Percentiles rank a stretch among this genome's conserved stretches.
Evolutionary conservation across 2,888 invertebrate species (phyloP).

Genomic region (Scaptomyza tumidula): DNA sequence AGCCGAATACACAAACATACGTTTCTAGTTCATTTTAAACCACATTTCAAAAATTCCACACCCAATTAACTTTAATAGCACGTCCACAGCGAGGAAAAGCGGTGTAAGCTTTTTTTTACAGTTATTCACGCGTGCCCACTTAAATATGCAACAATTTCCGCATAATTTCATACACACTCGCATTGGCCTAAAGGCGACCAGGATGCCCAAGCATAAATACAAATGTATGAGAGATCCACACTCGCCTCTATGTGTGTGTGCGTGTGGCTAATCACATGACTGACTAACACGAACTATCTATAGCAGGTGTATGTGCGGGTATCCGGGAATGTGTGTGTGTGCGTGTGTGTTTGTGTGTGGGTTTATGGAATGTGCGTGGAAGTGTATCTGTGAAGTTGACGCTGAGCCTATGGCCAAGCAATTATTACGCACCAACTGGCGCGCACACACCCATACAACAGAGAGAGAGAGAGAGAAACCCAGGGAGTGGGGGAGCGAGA

Average conservation of each 20-base stretch:
- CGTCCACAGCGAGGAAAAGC: conserved; percentile 13
- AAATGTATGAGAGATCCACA: conserved; percentile 10
- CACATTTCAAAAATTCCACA: not conserved
- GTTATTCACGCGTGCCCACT: conserved; percentile 69
- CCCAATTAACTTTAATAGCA: conserved; percentile 23
- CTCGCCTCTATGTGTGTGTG: conserved; percentile 31
- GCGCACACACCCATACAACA: conserved; percentile 26
- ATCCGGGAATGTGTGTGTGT: conserved; percentile 1
- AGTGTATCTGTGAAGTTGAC: conserved; percentile 42
- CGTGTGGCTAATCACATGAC: conserved; percentile 71
- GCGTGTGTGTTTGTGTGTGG: conserved; percentile 22
- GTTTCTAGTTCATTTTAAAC: conserved; percentile 1
- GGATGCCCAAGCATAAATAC: conserved; percentile 4
- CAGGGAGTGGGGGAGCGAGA: not conserved
- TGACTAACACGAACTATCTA: conserved; percentile 61
- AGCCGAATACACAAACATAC: not conserved
- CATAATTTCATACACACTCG: conserved; percentile 65
- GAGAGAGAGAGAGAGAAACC: not conserved
- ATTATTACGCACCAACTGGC: conserved; percentile 73
- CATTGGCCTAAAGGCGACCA: conserved; percentile 17
- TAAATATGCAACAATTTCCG: conserved; percentile 80
- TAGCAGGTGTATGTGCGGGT: conserved; percentile 38
- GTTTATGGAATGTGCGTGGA: conserved; percentile 16
- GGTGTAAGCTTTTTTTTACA: conserved; percentile 48
- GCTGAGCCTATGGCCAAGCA: conserved; percentile 68